These are phyloP conservation scores for Myotis brandtii DNA, from an alignment of 2,113 vertebrate species.

Conservation along the genomic window DNA sequence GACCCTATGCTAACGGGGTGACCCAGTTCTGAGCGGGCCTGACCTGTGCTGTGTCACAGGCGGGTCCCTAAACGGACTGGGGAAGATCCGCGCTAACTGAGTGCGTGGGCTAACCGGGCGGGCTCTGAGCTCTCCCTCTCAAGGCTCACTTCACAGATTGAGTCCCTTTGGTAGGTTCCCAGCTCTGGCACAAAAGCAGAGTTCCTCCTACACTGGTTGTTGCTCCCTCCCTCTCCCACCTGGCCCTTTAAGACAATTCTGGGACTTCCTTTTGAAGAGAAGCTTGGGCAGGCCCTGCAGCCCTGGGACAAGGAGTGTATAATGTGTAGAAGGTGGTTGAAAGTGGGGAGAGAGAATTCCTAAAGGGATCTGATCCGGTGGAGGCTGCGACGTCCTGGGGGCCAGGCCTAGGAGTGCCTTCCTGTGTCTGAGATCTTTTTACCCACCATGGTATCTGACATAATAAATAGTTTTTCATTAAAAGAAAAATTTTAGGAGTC, in stretches of 20 bases:
- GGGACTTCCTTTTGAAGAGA: background rate
- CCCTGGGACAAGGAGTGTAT: background rate
- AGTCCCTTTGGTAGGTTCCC: no score
- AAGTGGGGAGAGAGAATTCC: background rate
- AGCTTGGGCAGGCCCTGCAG: background rate
- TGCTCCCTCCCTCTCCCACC: background rate
- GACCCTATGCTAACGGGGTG: background rate
- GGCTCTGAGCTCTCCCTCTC: background rate
- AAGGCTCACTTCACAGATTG: background rate
- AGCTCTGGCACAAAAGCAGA: background rate
- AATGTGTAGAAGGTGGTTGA: background rate
- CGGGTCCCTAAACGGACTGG: background rate
- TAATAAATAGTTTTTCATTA: conserved; percentile 1
- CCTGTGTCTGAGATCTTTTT: background rate
- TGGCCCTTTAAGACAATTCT: background rate
- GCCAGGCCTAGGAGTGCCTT: background rate
- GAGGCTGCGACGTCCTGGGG: background rate
- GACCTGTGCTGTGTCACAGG: background rate
- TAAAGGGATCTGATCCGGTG: background rate
- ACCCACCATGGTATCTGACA: background rate
- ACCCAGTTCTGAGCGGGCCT: background rate
- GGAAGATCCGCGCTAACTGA: background rate
- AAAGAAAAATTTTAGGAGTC: background rate
- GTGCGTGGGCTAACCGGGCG: background rate
- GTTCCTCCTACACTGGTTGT: background rate